A percentile compares a stretch with the other conserved stretches of the same genome.
Evolutionary conservation across 2,888 invertebrate species (phyloP).

Genomic region (Rotaria macrura): DNA sequence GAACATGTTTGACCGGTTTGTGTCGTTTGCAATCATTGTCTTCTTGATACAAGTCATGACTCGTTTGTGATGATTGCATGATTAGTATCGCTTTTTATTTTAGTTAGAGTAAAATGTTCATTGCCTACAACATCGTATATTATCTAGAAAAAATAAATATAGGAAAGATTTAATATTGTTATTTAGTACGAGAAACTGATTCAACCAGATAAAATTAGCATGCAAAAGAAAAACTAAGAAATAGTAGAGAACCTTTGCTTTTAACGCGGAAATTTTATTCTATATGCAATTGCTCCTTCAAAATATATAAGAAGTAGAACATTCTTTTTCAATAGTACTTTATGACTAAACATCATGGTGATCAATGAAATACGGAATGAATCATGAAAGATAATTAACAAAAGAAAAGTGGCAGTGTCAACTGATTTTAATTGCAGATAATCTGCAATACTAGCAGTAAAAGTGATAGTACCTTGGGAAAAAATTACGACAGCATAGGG

Average conservation of each 20-base stretch:
- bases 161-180: no score
- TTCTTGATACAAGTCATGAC: neutral
- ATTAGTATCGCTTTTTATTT: neutral
- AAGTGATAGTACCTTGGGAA: neutral
- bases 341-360: neutral
- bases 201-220: no score
- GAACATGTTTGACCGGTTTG: neutral
- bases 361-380: neutral
- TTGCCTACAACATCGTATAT: neutral
- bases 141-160: neutral
- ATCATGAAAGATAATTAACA: neutral
- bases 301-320: neutral
- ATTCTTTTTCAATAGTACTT: no score
- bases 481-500: neutral
- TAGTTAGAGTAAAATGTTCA: neutral
- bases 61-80: neutral
- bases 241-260: no score
- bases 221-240: no score
- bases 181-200: no score
- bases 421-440: neutral
- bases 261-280: neutral
- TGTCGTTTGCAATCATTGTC: neutral
- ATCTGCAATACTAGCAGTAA: neutral
- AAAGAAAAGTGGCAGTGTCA: neutral
- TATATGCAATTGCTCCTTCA: neutral